phyloP scores from a whole-genome alignment of 2,113 vertebrate genomes.

The Dendropsophus ebraccatus region DNA sequence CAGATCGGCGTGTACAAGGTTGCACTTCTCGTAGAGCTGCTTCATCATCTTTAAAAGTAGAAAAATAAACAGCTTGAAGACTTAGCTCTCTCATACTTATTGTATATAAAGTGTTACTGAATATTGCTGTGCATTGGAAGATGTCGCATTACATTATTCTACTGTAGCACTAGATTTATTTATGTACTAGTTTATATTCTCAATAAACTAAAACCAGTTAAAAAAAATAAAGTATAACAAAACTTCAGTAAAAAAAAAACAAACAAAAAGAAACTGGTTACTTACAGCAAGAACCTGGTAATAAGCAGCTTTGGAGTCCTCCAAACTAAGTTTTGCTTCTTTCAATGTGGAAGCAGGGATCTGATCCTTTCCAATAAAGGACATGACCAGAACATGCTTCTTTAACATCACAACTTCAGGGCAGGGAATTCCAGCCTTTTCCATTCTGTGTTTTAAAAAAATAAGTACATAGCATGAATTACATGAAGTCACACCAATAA shows the following conservation, averaged over 20 bases:
- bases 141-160: too few relatives aligned
- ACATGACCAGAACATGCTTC: slow-evolving; percentile 97
- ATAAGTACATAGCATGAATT: background rate
- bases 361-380: slow-evolving; percentile 94
- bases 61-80: background rate
- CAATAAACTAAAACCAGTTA: too few relatives aligned
- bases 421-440: slow-evolving; percentile 88
- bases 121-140: too few relatives aligned
- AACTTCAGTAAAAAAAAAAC: too few relatives aligned
- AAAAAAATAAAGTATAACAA: too few relatives aligned
- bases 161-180: too few relatives aligned
- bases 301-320: slow-evolving; percentile 90
- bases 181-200: too few relatives aligned
- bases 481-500: too few relatives aligned
- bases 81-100: too few relatives aligned
- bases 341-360: slow-evolving; percentile 94
- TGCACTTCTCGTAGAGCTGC: slow-evolving; percentile 85
- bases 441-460: slow-evolving; percentile 80
- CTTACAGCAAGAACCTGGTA: slow-evolving; percentile 83
- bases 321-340: slow-evolving; percentile 81
- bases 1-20: slow-evolving; percentile 93
- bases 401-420: slow-evolving; percentile 90
- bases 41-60: slow-evolving; percentile 85
- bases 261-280: too few relatives aligned
- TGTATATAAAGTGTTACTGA: too few relatives aligned